phyloP scores from a whole-genome alignment of 2,797 vertebrate species.

The Psittacula derbiana region DNA sequence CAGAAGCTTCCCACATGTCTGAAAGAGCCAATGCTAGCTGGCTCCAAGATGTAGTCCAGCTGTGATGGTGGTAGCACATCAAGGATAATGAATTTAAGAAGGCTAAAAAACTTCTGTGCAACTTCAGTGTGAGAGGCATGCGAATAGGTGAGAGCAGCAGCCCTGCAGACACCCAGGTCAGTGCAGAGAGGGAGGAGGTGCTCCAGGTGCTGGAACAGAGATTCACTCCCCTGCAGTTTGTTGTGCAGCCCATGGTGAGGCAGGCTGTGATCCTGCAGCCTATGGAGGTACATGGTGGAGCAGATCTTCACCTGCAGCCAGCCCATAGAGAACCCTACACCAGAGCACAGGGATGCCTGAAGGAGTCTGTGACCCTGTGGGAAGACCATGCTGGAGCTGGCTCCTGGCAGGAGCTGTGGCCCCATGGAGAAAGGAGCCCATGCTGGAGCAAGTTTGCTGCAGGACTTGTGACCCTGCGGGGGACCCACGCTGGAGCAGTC shows the following conservation, averaged over 20 bases:
- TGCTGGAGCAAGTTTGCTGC: not conserved
- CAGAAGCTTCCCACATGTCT: not conserved
- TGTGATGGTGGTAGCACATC: accelerated
- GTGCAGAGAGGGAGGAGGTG: not conserved
- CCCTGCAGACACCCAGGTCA: not conserved
- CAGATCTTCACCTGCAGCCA: not conserved
- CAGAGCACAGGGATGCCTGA: too few species aligned
- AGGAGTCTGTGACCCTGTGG: not conserved
- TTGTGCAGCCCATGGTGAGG: not conserved
- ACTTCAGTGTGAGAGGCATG: not conserved
- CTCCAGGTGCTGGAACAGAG: not conserved
- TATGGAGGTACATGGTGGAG: accelerated
- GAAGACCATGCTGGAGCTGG: not conserved
- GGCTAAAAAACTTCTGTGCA: not conserved
- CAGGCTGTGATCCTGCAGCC: not conserved
- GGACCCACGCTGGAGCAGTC: not conserved
- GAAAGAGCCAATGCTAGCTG: not conserved
- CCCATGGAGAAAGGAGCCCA: not conserved
- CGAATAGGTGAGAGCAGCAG: accelerated
- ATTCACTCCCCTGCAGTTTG: not conserved
- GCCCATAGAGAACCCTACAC: accelerated
- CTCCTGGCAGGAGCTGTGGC: not conserved
- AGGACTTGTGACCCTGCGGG: not conserved
- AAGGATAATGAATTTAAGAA: not conserved
- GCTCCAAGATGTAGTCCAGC: not conserved